These are phyloP conservation scores for Tamandua tetradactyla DNA, from an alignment of 2,797 vertebrate genomes.

Conservation along the genomic window DNA sequence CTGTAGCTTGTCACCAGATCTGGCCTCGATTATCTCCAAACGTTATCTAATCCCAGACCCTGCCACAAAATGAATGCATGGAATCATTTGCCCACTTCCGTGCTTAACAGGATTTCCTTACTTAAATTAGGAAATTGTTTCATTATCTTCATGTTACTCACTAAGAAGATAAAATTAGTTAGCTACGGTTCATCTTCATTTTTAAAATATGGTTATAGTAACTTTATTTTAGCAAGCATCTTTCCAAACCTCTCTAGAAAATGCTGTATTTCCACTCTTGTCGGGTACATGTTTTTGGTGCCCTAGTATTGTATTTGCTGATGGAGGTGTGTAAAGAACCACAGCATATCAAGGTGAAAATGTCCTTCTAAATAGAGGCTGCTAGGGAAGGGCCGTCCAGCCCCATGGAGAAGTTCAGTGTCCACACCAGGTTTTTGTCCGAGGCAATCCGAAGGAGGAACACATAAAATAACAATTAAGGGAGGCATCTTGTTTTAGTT, in stretches of 20 bases:
- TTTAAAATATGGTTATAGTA: background rate
- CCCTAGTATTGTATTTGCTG: no score
- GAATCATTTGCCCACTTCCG: background rate
- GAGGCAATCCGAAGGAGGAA: rapidly evolving
- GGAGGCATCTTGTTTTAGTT: no score
- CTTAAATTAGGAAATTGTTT: background rate
- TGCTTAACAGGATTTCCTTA: background rate
- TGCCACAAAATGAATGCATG: background rate
- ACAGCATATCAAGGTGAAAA: background rate
- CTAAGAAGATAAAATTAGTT: background rate
- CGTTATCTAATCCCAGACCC: background rate
- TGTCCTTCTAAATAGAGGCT: background rate
- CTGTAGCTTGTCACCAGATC: background rate
- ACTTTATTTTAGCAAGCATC: background rate
- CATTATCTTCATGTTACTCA: background rate
- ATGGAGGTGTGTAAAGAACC: background rate
- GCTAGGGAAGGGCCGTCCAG: background rate
- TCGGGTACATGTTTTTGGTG: no score
- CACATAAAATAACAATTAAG: no score
- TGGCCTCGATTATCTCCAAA: background rate
- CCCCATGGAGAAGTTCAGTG: no score
- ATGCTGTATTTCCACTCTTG: no score
- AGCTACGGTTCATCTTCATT: background rate
- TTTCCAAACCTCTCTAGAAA: background rate
- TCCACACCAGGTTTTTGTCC: background rate